Evolutionary conservation across 2,888 invertebrate species (phyloP), one percentile per base, ranked within the genome.

Genomic region (Phragmatobia fuliginosa): DNA sequence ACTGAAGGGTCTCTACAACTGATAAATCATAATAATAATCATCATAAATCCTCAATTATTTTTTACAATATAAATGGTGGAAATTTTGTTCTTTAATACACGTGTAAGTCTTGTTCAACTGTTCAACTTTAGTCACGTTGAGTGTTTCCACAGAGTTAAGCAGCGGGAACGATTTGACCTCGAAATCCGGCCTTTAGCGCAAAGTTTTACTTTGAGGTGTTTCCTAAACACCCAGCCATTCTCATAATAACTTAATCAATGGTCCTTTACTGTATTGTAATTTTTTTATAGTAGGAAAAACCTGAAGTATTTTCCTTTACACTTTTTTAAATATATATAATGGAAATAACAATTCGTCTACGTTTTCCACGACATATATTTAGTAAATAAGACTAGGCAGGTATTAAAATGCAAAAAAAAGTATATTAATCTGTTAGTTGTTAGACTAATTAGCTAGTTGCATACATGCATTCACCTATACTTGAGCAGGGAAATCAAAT

Each of bases 51-150:
- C 45, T n/a, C n/a, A 21, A n/a, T 2, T 21, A 49, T n/a, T n/a
- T 14, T 49, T 49, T 49, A 1, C 1, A 1, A 18, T 49, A n/a
- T 49, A 2, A 21, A 10, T 18, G 1, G 45, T n/a, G n/a, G 45
- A 49, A 49, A n/a, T n/a, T 6, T 21, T n/a, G n/a, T 49, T 49
- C n/a, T 0, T 1, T 14, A 56, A 7, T 28, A 28, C 56, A 56
- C 56, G 56, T 56, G 56, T 28, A 56, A 28, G 28, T 28, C 11
- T 28, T 52, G 11, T 28, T 14, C 56, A 2, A 56, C 28, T 28
- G 28, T 56, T 56, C 28, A 56, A 28, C 28, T 56, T 56, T 56
- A 16, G 25, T 56, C 56, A 56, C 56, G 56, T 56, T 56, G 56
- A 56, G 16, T 56, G 28, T 25, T 56, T 56, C 16, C 7, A 56